phyloP scores from a whole-genome alignment of 2,797 vertebrate species.

The Hybognathus amarus region DNA sequence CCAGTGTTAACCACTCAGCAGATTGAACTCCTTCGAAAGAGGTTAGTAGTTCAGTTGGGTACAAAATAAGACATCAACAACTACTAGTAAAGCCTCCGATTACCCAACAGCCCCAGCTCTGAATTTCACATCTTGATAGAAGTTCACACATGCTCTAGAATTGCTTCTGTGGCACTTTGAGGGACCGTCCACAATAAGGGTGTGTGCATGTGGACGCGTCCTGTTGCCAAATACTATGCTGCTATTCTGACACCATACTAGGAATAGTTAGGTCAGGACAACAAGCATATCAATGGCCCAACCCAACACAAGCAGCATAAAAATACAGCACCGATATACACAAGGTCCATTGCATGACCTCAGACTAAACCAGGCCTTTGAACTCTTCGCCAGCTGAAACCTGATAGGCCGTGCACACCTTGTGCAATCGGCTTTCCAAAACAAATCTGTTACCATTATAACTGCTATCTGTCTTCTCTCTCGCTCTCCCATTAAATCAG shows the following conservation, averaged over 20 bases:
- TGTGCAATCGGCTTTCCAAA: slow-evolving; percentile 20
- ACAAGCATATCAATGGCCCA: slow-evolving; percentile 9
- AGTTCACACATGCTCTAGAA: slow-evolving; percentile 54
- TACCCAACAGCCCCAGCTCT: slow-evolving; percentile 21
- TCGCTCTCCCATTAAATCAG: not conserved
- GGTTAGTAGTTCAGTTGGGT: not conserved
- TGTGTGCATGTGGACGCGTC: not conserved
- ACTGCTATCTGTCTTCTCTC: not conserved
- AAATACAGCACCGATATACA: not conserved
- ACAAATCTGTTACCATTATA: slow-evolving; percentile 25
- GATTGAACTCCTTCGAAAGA: not conserved
- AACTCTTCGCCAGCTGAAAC: slow-evolving; percentile 16
- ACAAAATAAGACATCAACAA: slow-evolving; percentile 11
- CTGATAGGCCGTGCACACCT: slow-evolving; percentile 26
- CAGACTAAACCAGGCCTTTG: slow-evolving; percentile 9
- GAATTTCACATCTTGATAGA: slow-evolving; percentile 52
- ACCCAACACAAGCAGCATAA: slow-evolving; percentile 4
- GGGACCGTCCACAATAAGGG: not conserved
- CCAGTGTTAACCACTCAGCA: not conserved
- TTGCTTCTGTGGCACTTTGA: slow-evolving; percentile 32
- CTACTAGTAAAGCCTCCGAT: not conserved
- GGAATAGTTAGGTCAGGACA: slow-evolving; percentile 55
- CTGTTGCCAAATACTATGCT: slow-evolving; percentile 16
- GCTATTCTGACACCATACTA: slow-evolving; percentile 37
- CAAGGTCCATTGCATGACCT: not conserved